Base-by-base conservation (phyloP, 2,888 invertebrate genomes). In the Teleiodes luculella region DNA sequence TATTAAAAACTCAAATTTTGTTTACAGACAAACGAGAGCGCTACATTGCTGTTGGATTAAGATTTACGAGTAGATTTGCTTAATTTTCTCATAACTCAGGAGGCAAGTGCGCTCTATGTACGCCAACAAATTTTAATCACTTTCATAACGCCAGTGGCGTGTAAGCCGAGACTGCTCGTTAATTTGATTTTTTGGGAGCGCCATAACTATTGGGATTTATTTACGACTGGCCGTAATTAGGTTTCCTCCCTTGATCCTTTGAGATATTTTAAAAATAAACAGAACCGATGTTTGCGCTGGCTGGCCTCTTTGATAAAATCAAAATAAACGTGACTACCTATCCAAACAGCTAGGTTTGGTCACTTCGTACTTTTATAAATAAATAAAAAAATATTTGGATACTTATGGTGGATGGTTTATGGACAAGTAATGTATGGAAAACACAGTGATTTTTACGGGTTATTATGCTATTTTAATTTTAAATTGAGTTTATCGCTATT, bases 51-150 rank as follows among this genome's bases (percentile, higher is more conserved):
- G 57, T 55, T 55, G 56, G 39, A 59, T 60, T 54, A 53, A 57
- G 61, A 66, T 66, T 66, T 63, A 66, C 57, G 63, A 53, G 52
- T 47, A 57, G 57, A 59, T 63, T 62, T 59, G 61, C 60, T 62
- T 63, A 66, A 64, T 63, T 63, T 64, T 59, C 63, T 56, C 66
- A 56, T 64, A 60, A 64, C 59, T 60, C 56, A 18, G 47, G 46
- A 60, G 53, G 54, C 65, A 59, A 64, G 64, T 66, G 66, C 58
- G 60, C 61, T 61, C 61, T 66, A 63, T 62, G 62, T 62, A 62
- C 61, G 58, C 45, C 49, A 56, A 53, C 56, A 56, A 61, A 61
- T 63, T 63, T 63, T 65, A 63, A 65, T 63, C 60, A 56, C 55
- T 14, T 31, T 30, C 49, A 50, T 56, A 56, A 56, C 18, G 33